Percentiles rank a stretch among this genome's conserved stretches.
Evolutionary conservation across 2,797 vertebrate genomes (phyloP).

Genomic region (Macropus fuliginosus): DNA sequence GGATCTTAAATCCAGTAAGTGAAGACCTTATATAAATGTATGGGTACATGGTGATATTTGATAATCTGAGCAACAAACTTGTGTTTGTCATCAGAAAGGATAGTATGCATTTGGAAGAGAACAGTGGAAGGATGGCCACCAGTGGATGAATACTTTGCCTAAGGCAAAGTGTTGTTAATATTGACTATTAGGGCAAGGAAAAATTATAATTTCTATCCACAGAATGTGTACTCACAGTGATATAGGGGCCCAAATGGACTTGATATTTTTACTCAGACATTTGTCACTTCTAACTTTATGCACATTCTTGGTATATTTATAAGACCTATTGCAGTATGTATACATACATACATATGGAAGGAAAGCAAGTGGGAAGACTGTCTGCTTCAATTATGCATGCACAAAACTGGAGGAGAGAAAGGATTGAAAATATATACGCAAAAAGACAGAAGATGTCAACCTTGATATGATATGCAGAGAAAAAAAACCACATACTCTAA

Average conservation of each 20-base stretch:
- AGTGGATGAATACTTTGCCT: not conserved
- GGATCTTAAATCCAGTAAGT: not conserved
- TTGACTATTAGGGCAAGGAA: not conserved
- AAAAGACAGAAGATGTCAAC: constrained; percentile 50
- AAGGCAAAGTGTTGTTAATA: not conserved
- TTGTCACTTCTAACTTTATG: constrained; percentile 25
- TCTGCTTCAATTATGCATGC: constrained; percentile 42
- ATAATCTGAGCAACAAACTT: not conserved
- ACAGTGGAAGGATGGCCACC: not conserved
- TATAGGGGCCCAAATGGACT: constrained; percentile 26
- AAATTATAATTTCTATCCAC: not conserved
- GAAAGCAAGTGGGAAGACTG: constrained; percentile 2
- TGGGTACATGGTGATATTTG: not conserved
- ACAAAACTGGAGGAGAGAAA: constrained; percentile 44
- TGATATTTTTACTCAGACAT: constrained; percentile 16
- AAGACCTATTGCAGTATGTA: not conserved
- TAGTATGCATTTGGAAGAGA: not conserved
- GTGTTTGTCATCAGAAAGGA: not conserved
- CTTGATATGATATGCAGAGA: not conserved
- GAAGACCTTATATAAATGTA: not conserved
- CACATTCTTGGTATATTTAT: constrained; percentile 14
- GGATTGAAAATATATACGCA: not conserved
- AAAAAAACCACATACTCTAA: constrained; percentile 25
- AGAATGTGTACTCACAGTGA: not conserved
- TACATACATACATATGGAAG: constrained; percentile 7